These are phyloP conservation scores for Julus scanicus DNA, from an alignment of 2,888 invertebrate genomes.

Conservation along the genomic window DNA sequence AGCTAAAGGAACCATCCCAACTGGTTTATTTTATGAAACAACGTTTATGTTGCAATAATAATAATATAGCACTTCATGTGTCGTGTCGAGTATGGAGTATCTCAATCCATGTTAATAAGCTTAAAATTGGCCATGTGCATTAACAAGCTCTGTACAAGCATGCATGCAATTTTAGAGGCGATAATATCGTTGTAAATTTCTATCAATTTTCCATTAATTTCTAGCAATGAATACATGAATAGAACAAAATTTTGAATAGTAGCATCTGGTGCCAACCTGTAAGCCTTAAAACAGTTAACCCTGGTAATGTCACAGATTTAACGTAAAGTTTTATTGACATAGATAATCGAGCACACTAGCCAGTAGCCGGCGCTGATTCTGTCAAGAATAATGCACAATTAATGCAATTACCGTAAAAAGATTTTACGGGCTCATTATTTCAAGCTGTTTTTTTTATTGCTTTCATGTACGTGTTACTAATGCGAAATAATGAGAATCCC, in stretches of 20 bases:
- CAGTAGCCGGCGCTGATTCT: not conserved
- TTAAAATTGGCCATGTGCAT: not conserved
- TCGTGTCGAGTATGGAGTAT: too few species aligned
- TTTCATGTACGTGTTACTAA: slow-evolving; percentile 13
- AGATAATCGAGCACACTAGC: not conserved
- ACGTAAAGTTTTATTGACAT: not conserved
- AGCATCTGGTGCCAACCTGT: not conserved
- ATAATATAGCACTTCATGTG: too few species aligned
- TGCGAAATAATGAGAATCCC: slow-evolving; percentile 45
- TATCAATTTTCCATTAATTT: not conserved
- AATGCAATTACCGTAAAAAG: slow-evolving; percentile 41
- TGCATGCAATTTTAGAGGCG: not conserved
- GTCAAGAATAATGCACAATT: slow-evolving; percentile 18
- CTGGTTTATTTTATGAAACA: too few species aligned
- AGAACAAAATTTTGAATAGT: not conserved
- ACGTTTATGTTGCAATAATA: too few species aligned
- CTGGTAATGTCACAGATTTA: not conserved
- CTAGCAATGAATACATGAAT: not conserved
- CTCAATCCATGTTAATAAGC: too few species aligned
- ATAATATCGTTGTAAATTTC: not conserved
- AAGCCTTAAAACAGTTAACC: not conserved
- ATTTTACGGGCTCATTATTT: slow-evolving; percentile 43
- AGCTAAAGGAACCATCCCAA: not conserved
- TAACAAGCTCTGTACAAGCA: not conserved
- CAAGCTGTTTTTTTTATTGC: slow-evolving; percentile 36